Percentiles rank a stretch among this genome's conserved stretches.
Conservation (phyloP, 2,797 vertebrate genomes). For the Nannoperca obscura region DNA sequence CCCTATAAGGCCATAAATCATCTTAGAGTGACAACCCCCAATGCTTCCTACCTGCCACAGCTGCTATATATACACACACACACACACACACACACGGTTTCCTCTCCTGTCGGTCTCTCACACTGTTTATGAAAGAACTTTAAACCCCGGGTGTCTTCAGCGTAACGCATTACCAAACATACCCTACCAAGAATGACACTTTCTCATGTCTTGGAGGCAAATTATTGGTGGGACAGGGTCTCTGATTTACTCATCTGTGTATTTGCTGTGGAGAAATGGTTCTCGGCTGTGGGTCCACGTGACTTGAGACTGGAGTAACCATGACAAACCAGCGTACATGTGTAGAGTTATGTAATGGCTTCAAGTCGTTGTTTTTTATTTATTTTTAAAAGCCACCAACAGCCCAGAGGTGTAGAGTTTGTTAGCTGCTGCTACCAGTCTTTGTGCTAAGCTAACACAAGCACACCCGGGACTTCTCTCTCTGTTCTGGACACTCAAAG, state of each 20-base stretch:
- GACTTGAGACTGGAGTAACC: slow-evolving; percentile 12
- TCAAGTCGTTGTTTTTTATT: not conserved
- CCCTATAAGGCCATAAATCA: not conserved
- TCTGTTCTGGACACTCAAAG: not conserved
- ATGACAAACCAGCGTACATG: slow-evolving; percentile 36
- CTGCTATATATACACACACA: not conserved
- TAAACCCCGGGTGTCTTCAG: slow-evolving; percentile 9
- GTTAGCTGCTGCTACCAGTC: not conserved
- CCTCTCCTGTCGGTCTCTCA: slow-evolving; percentile 19
- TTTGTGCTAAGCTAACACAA: slow-evolving; percentile 22
- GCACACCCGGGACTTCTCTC: not conserved
- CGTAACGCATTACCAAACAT: slow-evolving; percentile 13
- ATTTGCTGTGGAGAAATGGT: not conserved
- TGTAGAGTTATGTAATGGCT: slow-evolving; percentile 11
- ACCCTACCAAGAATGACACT: not conserved
- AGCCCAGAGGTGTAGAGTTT: not conserved
- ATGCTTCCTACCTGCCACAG: not conserved
- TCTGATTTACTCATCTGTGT: not conserved
- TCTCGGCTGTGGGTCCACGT: slow-evolving; percentile 26
- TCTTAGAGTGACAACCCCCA: not conserved
- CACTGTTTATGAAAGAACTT: slow-evolving; percentile 7
- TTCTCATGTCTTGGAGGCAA: slow-evolving; percentile 4
- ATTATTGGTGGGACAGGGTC: not conserved
- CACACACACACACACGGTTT: too few species aligned
- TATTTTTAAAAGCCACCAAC: not conserved